Percentiles rank a stretch among this genome's conserved stretches.
phyloP scores from a whole-genome alignment of 2,113 vertebrate species.

The Montifringilla adamsi region DNA sequence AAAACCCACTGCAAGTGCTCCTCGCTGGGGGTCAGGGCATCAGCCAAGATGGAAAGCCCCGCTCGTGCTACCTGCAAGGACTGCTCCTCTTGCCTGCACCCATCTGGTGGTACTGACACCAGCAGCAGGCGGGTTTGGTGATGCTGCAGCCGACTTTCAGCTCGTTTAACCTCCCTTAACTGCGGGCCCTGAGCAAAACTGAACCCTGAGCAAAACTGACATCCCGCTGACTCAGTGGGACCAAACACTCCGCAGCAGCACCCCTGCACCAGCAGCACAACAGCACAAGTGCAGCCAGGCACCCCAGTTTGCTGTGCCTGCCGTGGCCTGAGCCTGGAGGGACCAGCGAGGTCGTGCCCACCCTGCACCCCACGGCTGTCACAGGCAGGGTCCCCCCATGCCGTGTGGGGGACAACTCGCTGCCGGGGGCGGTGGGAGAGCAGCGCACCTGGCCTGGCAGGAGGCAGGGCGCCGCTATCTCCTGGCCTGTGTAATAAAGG shows the following conservation, averaged over 20 bases:
- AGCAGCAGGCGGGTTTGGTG: not conserved
- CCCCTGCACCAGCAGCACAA: not conserved
- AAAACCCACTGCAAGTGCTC: not conserved
- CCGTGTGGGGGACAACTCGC: not conserved
- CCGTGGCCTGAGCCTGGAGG: rapidly evolving
- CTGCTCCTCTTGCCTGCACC: not conserved
- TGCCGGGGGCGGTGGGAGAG: rapidly evolving
- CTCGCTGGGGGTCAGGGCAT: not conserved
- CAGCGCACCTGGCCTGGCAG: not conserved
- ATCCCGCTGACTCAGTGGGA: rapidly evolving
- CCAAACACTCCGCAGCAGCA: rapidly evolving
- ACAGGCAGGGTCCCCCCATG: rapidly evolving
- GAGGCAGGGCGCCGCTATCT: not conserved
- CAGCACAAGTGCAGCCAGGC: not conserved
- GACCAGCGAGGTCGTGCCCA: rapidly evolving
- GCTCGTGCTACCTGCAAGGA: rapidly evolving
- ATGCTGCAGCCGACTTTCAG: not conserved
- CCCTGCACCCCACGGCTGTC: rapidly evolving
- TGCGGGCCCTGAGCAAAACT: rapidly evolving
- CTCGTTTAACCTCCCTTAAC: not conserved
- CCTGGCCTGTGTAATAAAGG: slow-evolving; percentile 47
- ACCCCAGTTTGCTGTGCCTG: rapidly evolving
- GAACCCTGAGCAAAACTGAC: not conserved
- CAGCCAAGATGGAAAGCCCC: rapidly evolving
- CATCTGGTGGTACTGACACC: not conserved